Evolutionary conservation across 2,797 vertebrate genomes (phyloP), one percentile per base, ranked within the genome.

Genomic region (Jordanella pulchra): DNA sequence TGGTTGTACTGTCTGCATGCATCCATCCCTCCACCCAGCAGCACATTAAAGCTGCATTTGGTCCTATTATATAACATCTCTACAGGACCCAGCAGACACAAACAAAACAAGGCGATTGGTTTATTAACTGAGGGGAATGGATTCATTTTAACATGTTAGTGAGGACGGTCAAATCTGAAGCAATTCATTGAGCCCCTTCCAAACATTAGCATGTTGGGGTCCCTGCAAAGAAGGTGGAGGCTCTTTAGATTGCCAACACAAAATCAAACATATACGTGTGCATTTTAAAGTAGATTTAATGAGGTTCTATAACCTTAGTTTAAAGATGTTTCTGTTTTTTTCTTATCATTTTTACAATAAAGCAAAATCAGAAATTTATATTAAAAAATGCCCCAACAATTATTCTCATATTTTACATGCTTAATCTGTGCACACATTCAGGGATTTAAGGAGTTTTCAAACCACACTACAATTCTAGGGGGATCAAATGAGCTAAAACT

Each of bases 1-100:
- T 86, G 73, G 80, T 56, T 69, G 69, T 67, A 64, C 74, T 32
- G 73, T 78, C 78, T 72, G 77, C 60, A 28, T 1, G 21, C 53
- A 66, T 72, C 75, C 70, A 28, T 25, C 48, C 51, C 77, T 76
- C 64, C 74, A 61, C 13, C 73, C 67, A 28, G 12, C 76, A 2
- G 42, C 47, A 1, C 72, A 27, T 21, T 25, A 65, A 71, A 77
- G 61, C 65, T 44, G 67, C 18, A 28, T 30, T 1, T 0, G 27
- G 13, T 27, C 0, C 42, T 0, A 15, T 84, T 82, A 76, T 67
- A 61, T 47, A 80, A 77, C 44, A 47, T 17, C 42, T 67, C 1
- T 21, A 58, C 51, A 66, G 23, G 30, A 75, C 51, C 73, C 67
- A 35, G 61, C 69, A 71, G 48, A 77, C 61, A 56, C 0, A 50